Percentiles rank a stretch among this genome's conserved stretches.
Evolutionary conservation across 2,113 vertebrate species (phyloP).

Genomic region (Pheucticus melanocephalus): DNA sequence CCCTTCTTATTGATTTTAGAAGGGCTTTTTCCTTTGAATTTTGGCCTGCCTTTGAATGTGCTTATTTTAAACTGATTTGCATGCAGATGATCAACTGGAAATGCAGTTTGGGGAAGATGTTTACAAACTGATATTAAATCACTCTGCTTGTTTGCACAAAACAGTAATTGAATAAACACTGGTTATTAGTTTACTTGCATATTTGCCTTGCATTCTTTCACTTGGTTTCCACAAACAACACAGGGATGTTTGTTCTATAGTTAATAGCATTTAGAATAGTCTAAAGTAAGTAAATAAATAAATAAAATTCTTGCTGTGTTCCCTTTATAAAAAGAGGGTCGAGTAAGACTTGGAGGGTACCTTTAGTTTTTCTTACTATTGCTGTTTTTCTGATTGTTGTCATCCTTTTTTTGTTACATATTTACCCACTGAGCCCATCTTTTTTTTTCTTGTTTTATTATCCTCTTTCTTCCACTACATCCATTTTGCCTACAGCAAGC

Average conservation of each 20-base stretch:
- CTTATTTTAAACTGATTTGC: background rate
- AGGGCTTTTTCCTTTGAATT: background rate
- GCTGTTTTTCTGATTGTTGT: background rate
- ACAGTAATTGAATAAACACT: conserved; percentile 8
- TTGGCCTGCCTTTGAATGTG: background rate
- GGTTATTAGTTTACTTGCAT: conserved; percentile 11
- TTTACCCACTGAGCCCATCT: background rate
- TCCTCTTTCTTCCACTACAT: background rate
- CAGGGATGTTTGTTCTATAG: background rate
- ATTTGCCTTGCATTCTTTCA: conserved; percentile 28
- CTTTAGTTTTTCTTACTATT: background rate
- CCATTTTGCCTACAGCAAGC: background rate
- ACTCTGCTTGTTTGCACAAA: conserved; percentile 29
- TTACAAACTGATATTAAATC: conserved; percentile 16
- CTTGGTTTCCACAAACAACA: background rate
- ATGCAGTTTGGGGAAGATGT: background rate
- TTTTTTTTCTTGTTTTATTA: background rate
- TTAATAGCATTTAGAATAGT: background rate
- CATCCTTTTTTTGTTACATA: background rate
- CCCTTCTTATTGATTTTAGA: background rate
- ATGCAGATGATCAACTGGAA: background rate
- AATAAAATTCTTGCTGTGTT: background rate
- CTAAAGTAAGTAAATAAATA: background rate
- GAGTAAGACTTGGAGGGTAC: background rate
- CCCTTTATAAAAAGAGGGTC: background rate